Evolutionary conservation across 1,140 invertebrate genomes (phyloP).

Genomic region (Drosophila bifasciata): DNA sequence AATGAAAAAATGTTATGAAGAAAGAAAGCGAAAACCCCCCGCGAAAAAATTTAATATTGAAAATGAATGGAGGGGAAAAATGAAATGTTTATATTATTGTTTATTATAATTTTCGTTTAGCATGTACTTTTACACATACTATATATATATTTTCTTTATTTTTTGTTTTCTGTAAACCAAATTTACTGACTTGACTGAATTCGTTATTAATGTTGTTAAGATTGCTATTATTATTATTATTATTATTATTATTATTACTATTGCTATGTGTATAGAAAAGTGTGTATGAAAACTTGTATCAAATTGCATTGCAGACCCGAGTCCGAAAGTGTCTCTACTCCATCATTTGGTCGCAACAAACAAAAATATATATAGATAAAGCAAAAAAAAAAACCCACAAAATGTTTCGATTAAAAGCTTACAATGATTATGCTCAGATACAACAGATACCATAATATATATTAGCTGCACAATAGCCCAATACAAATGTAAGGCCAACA

Average conservation of each 20-base stretch:
- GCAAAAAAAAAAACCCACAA: conserved; percentile 40
- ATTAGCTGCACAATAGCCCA: background rate
- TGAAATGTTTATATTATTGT: conserved; percentile 51
- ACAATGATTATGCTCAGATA: conserved; percentile 43
- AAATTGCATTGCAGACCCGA: conserved; percentile 65
- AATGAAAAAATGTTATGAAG: conserved; percentile 23
- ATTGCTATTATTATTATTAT: conserved; percentile 56
- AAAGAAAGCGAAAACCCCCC: conserved; percentile 68
- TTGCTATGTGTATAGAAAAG: conserved; percentile 72
- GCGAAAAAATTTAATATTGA: conserved; percentile 44
- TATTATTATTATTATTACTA: conserved; percentile 57
- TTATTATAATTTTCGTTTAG: conserved; percentile 40
- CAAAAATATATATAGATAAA: conserved; percentile 42
- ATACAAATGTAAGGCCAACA: conserved; percentile 16
- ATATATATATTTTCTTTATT: conserved; percentile 53
- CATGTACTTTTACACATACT: too few species aligned
- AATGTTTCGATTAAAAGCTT: conserved; percentile 41
- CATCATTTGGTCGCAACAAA: conserved; percentile 41
- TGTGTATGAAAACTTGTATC: conserved; percentile 66
- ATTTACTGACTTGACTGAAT: conserved; percentile 81
- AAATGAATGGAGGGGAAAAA: conserved; percentile 29
- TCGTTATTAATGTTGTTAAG: conserved; percentile 81
- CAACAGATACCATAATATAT: conserved; percentile 21
- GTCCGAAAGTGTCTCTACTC: conserved; percentile 37
- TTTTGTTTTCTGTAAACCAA: conserved; percentile 78